A percentile compares a stretch with the other conserved stretches of the same genome.
phyloP scores from a whole-genome alignment of 1,140 invertebrate genomes.

The Drosophila arizonae region DNA sequence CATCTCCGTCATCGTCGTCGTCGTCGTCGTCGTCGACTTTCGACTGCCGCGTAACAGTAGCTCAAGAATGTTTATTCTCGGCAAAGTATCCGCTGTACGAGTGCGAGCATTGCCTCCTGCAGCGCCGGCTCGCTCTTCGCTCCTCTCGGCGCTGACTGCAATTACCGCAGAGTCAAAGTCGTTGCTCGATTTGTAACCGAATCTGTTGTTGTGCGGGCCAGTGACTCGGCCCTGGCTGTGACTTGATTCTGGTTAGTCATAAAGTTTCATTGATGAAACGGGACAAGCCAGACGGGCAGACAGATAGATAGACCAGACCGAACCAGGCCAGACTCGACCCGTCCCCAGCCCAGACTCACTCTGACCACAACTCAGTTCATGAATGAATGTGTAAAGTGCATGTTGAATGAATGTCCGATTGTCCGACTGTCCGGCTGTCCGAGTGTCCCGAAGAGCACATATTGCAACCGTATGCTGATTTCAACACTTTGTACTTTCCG shows the following conservation, averaged over 20 bases:
- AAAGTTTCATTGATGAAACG: slow-evolving; percentile 56
- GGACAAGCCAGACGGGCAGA: not conserved
- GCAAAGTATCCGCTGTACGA: slow-evolving; percentile 11
- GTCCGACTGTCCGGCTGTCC: not conserved
- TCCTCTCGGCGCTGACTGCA: slow-evolving; percentile 23
- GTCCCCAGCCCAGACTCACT: slow-evolving; percentile 1
- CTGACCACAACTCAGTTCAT: slow-evolving; percentile 43
- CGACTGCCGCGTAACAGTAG: slow-evolving; percentile 61
- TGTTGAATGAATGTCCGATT: slow-evolving; percentile 8
- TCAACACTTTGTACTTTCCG: slow-evolving; percentile 50
- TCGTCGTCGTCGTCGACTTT: slow-evolving; percentile 33
- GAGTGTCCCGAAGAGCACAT: slow-evolving; percentile 25
- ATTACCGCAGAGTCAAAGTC: slow-evolving; percentile 57
- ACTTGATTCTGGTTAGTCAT: slow-evolving; percentile 39
- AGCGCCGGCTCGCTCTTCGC: slow-evolving; percentile 4
- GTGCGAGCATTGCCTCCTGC: slow-evolving; percentile 27
- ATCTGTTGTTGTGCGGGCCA: slow-evolving; percentile 36
- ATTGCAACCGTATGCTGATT: slow-evolving; percentile 65
- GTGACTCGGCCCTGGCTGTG: not conserved
- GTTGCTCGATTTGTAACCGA: slow-evolving; percentile 57
- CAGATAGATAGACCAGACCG: slow-evolving; percentile 1
- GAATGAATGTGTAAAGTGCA: slow-evolving; percentile 21
- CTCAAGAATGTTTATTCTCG: slow-evolving; percentile 58
- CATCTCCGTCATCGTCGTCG: slow-evolving; percentile 27
- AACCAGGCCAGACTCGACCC: not conserved